Conservation (phyloP, 2,113 vertebrate genomes). For the Alligator mississippiensis region DNA sequence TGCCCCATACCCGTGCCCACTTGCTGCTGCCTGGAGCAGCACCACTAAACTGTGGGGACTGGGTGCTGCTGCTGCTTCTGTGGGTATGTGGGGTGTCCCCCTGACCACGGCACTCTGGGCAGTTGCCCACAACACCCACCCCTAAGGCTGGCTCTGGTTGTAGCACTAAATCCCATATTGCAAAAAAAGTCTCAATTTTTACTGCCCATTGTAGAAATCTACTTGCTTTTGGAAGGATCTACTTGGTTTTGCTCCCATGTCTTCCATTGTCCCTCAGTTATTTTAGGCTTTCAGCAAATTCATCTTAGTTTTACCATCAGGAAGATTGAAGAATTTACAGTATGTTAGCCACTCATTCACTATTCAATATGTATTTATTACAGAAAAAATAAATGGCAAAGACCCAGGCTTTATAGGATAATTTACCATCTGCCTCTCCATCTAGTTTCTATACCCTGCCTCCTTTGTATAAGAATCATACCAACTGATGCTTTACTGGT, state of each 20-base stretch:
- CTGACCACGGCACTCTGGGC: too few species aligned
- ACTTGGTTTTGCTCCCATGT: not conserved
- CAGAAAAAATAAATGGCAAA: slow-evolving; percentile 33
- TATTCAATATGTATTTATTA: not conserved
- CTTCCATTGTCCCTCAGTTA: not conserved
- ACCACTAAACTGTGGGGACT: too few species aligned
- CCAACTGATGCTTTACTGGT: slow-evolving; percentile 29
- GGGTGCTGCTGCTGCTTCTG: too few species aligned
- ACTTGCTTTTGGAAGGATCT: not conserved
- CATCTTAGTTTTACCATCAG: not conserved
- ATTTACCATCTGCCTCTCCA: slow-evolving; percentile 59
- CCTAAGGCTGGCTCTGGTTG: too few species aligned
- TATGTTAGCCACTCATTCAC: not conserved
- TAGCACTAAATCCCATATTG: too few species aligned
- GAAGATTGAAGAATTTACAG: not conserved
- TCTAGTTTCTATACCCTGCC: slow-evolving; percentile 36
- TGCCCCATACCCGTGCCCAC: too few species aligned
- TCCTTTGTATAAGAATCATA: slow-evolving; percentile 44
- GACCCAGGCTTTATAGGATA: slow-evolving; percentile 39
- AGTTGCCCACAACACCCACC: too few species aligned
- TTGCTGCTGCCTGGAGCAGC: too few species aligned
- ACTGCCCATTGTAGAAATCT: rapidly evolving
- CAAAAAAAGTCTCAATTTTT: not conserved
- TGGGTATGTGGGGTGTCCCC: too few species aligned
- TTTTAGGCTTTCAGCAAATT: not conserved